Percentiles rank a stretch among this genome's conserved stretches.
phyloP scores from a whole-genome alignment of 2,797 vertebrate genomes.

The Centroberyx gerrardi region DNA sequence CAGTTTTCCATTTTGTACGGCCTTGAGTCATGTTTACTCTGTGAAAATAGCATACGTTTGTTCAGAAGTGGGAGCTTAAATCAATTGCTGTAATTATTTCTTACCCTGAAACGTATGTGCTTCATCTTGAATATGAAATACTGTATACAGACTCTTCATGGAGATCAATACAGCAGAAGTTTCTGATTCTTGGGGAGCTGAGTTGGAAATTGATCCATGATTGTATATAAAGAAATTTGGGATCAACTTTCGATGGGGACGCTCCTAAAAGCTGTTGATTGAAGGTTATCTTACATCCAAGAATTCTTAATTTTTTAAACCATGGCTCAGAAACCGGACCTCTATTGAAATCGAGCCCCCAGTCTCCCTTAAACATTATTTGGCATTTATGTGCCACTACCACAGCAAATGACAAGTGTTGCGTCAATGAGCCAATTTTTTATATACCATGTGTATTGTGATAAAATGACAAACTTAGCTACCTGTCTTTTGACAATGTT shows the following conservation, averaged over 20 bases:
- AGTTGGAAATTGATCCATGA: slow-evolving; percentile 35
- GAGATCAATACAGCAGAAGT: slow-evolving; percentile 44
- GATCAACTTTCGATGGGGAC: slow-evolving; percentile 23
- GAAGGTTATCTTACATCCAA: slow-evolving; percentile 52
- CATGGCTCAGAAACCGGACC: slow-evolving; percentile 38
- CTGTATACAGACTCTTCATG: slow-evolving; percentile 11
- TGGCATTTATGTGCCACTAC: slow-evolving; percentile 65
- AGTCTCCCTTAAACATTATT: slow-evolving; percentile 34
- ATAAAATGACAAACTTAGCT: slow-evolving; percentile 68
- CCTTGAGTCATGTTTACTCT: slow-evolving; percentile 56
- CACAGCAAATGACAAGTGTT: slow-evolving; percentile 72
- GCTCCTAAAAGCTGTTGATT: slow-evolving; percentile 48
- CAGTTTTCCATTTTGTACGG: slow-evolving; percentile 48
- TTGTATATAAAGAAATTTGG: slow-evolving; percentile 36
- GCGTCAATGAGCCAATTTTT: slow-evolving; percentile 86
- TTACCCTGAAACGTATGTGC: slow-evolving; percentile 29
- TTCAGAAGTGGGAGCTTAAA: slow-evolving; percentile 48
- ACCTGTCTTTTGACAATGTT: slow-evolving; percentile 73
- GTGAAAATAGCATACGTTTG: slow-evolving; percentile 46
- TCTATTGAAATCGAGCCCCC: slow-evolving; percentile 16
- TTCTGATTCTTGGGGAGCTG: slow-evolving; percentile 35
- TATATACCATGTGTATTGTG: slow-evolving; percentile 71
- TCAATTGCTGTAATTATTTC: slow-evolving; percentile 53
- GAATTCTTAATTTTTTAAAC: slow-evolving; percentile 45
- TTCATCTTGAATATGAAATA: slow-evolving; percentile 29